A percentile compares a stretch with the other conserved stretches of the same genome.
Conservation (phyloP, 2,797 vertebrate species). For the Lindbergichthys nudifrons region DNA sequence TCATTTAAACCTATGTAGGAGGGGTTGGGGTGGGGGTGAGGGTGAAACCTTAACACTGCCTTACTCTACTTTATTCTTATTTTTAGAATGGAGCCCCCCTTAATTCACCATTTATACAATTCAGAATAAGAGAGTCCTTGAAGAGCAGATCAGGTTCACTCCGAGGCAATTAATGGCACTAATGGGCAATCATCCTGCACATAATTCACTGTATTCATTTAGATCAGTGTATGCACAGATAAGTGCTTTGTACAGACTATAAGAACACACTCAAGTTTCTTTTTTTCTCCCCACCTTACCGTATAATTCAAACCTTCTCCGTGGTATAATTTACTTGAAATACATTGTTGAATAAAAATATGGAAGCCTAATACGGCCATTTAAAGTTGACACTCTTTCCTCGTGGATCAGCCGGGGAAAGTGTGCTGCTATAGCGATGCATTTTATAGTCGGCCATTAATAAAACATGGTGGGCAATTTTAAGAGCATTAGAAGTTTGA, state of each 20-base stretch:
- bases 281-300: background rate
- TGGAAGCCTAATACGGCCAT: slow-evolving; percentile 43
- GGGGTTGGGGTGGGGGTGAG: slow-evolving; percentile 10
- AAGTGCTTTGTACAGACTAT: slow-evolving; percentile 33
- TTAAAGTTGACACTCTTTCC: slow-evolving; percentile 72
- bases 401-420: slow-evolving; percentile 57
- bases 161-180: slow-evolving; percentile 66
- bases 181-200: slow-evolving; percentile 62
- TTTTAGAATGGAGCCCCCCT: slow-evolving; percentile 60
- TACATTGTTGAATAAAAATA: slow-evolving; percentile 57
- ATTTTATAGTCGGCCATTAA: slow-evolving; percentile 78
- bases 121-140: slow-evolving; percentile 60
- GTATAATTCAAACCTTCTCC: slow-evolving; percentile 10
- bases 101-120: slow-evolving; percentile 54
- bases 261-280: slow-evolving; percentile 23
- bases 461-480: slow-evolving; percentile 84
- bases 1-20: slow-evolving; percentile 33
- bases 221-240: slow-evolving; percentile 39
- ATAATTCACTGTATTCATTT: slow-evolving; percentile 52
- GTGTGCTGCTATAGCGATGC: slow-evolving; percentile 67
- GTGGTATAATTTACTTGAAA: slow-evolving; percentile 53
- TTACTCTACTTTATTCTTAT: slow-evolving; percentile 36
- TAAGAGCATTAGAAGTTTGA: slow-evolving; percentile 87
- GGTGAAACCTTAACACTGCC: slow-evolving; percentile 28
- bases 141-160: slow-evolving; percentile 66